phyloP scores from a whole-genome alignment of 2,113 vertebrate species.

The Lamprotornis superbus region DNA sequence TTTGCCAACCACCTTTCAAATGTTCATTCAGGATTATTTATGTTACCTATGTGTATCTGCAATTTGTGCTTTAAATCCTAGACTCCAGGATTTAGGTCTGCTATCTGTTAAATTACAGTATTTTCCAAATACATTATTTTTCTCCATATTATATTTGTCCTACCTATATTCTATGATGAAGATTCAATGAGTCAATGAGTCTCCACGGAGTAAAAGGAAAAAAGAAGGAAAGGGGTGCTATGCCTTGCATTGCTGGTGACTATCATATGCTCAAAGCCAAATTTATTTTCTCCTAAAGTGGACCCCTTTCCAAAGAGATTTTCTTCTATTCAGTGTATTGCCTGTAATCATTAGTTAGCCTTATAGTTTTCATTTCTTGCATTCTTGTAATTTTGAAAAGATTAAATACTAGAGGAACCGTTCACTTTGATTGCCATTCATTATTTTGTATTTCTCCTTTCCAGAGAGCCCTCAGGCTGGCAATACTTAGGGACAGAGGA shows the following conservation, averaged over 20 bases:
- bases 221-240: neutral
- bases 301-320: neutral
- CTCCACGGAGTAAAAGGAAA: neutral
- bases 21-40: neutral
- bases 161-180: neutral
- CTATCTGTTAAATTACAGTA: neutral
- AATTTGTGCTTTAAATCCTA: neutral
- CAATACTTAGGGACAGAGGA: neutral
- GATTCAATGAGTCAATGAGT: neutral
- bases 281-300: neutral
- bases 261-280: neutral
- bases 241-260: neutral
- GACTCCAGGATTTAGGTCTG: neutral
- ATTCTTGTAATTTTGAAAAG: neutral
- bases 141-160: neutral
- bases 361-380: neutral
- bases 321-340: neutral
- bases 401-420: neutral
- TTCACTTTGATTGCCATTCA: neutral
- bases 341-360: neutral
- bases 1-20: neutral
- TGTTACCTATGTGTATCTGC: neutral
- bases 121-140: neutral
- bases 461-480: neutral
- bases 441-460: neutral